phyloP scores from a whole-genome alignment of 2,888 invertebrate species.

The Hypena proboscidalis region DNA sequence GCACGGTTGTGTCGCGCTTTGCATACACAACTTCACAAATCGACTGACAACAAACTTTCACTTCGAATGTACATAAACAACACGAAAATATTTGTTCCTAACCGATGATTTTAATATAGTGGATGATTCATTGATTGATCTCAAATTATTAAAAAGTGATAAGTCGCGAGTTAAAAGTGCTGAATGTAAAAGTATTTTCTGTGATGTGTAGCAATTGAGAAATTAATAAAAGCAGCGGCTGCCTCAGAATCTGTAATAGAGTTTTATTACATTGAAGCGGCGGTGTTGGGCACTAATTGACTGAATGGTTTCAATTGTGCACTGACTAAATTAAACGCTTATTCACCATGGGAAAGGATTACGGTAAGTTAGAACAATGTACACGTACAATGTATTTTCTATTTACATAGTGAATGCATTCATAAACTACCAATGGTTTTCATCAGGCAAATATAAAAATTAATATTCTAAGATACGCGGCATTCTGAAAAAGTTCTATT shows the following conservation, averaged over 20 bases:
- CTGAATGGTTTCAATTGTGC: constrained; percentile 32
- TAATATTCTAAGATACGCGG: too few relatives aligned
- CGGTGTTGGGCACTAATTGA: constrained; percentile 25
- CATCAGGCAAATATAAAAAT: too few relatives aligned
- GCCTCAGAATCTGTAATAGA: constrained; percentile 21
- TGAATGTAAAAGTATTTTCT: constrained; percentile 24
- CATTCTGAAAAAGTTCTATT: too few relatives aligned
- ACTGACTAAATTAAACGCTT: constrained; percentile 27
- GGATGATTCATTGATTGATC: neutral
- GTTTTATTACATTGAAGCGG: constrained; percentile 19
- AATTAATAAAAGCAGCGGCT: constrained; percentile 23
- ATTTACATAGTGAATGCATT: too few relatives aligned
- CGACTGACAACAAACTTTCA: constrained; percentile 43
- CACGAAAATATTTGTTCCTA: neutral
- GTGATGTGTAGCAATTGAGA: constrained; percentile 33
- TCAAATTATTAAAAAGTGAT: constrained; percentile 13
- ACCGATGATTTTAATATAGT: neutral
- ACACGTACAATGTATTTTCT: too few relatives aligned
- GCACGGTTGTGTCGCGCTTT: constrained; percentile 12
- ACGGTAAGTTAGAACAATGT: constrained; percentile 60
- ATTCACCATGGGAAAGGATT: constrained; percentile 65
- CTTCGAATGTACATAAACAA: constrained; percentile 33
- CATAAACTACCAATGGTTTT: too few relatives aligned
- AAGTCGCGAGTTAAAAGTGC: constrained; percentile 22
- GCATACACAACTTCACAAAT: constrained; percentile 5